These are phyloP conservation scores for Hydrocynus forskahlii DNA, from an alignment of 2,797 vertebrate species.

Conservation along the genomic window DNA sequence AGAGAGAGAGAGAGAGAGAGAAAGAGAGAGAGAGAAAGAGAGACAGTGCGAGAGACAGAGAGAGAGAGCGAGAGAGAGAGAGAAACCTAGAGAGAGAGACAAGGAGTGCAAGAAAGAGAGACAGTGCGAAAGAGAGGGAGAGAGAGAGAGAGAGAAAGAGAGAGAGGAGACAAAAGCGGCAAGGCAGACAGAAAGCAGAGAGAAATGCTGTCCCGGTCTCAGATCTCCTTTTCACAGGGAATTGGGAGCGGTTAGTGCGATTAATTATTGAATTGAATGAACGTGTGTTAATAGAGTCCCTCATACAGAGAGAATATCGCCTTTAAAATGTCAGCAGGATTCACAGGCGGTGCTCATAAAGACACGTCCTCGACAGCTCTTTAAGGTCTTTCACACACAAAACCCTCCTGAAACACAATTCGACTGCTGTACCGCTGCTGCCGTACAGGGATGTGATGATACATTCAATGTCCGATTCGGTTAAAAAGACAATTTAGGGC, in stretches of 20 bases:
- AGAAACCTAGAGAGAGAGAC: too few species aligned
- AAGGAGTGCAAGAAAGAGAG: too few species aligned
- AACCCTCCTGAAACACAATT: too few species aligned
- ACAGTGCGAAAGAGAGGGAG: too few species aligned
- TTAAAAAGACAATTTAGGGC: too few species aligned
- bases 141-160: too few species aligned
- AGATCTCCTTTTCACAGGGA: slow-evolving; percentile 30
- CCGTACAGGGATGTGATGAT: too few species aligned
- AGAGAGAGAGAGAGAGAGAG: too few species aligned
- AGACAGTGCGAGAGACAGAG: slow-evolving; percentile 43
- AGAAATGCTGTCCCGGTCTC: slow-evolving; percentile 10
- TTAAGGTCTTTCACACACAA: background rate
- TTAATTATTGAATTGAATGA: slow-evolving; percentile 48
- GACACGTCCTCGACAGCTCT: slow-evolving; percentile 3
- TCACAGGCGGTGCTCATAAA: slow-evolving; percentile 51
- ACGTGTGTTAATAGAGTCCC: slow-evolving; percentile 40
- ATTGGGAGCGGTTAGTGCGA: slow-evolving; percentile 53
- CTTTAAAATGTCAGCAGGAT: slow-evolving; percentile 45
- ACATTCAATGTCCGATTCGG: too few species aligned
- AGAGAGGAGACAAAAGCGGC: slow-evolving; percentile 14
- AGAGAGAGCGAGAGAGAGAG: too few species aligned
- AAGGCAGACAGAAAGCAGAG: background rate
- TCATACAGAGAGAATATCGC: background rate
- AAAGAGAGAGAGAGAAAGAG: too few species aligned
- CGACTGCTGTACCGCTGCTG: background rate